Evolutionary conservation across 2,113 vertebrate genomes (phyloP), one percentile per base, ranked within the genome.

Genomic region (Polypterus bichir): DNA sequence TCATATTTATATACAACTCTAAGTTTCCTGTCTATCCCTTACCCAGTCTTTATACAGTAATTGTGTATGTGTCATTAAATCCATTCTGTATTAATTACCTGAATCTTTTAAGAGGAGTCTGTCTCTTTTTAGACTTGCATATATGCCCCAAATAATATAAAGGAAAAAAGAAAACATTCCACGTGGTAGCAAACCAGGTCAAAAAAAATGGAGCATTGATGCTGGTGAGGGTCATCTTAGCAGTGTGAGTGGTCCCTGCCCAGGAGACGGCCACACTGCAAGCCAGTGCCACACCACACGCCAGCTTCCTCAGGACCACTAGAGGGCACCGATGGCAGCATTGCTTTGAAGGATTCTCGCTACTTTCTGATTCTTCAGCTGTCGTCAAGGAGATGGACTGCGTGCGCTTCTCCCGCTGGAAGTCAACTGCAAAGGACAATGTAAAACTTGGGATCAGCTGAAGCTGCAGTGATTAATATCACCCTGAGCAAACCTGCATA

Each of bases 91-190:
- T 27, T 6, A 5, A 62, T 54, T 53, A 79, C 77, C 75, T 67
- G 68, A 79, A 65, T 45, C n/a, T 59, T 1, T 62, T 55, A 5
- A 45, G 46, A 1, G 69, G 77, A 46, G 49, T 45, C 5, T 70
- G 56, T 49, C 61, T 60, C 64, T 60, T 51, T 10, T 54, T 59
- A 1, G 63, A 46, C 0, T 49, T 54, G 44, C 74, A 46, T 44
- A 72, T 57, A 46, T 72, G 62, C 48, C 66, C 71, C 5, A 66
- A 54, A 62, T 73, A 77, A 59, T 76, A 76, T n/a, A 74, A 52
- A 45, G 75, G 73, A 46, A 77, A 77, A 44, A 72, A 61, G 44
- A 75, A 49, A 27, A 79, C 47, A 63, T 79, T 79, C 74, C 77
- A 75, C 60, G 58, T 65, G 46, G 68, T 68, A 64, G 73, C 71